Conservation (phyloP, 2,113 vertebrate genomes). For the Hemicordylus capensis region DNA sequence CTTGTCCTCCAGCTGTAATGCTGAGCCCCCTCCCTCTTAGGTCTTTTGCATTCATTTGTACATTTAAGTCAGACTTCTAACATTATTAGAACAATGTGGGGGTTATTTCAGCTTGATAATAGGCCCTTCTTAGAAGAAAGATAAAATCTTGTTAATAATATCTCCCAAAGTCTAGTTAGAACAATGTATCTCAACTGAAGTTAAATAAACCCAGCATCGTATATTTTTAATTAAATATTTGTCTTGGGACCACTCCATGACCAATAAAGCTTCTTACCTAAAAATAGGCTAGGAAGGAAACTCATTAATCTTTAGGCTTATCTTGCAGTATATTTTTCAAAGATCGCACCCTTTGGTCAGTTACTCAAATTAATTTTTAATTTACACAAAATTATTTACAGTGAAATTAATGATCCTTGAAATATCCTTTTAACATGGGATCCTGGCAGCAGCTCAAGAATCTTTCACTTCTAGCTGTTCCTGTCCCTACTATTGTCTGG, state of each 20-base stretch:
- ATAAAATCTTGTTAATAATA: slow-evolving; percentile 53
- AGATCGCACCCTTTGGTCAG: slow-evolving; percentile 65
- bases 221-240: slow-evolving; percentile 51
- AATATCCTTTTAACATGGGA: slow-evolving; percentile 38
- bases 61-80: slow-evolving; percentile 45
- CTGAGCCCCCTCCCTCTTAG: background rate
- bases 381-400: slow-evolving; percentile 69
- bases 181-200: slow-evolving; percentile 32
- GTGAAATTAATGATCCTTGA: slow-evolving; percentile 61
- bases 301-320: slow-evolving; percentile 66
- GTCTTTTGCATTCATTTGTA: slow-evolving; percentile 21
- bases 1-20: slow-evolving; percentile 45
- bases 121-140: slow-evolving; percentile 52
- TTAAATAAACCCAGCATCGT: slow-evolving; percentile 41
- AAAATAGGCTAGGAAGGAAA: slow-evolving; percentile 59
- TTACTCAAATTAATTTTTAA: slow-evolving; percentile 73
- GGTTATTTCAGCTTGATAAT: slow-evolving; percentile 4
- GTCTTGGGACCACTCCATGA: slow-evolving; percentile 49
- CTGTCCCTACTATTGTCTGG: slow-evolving; percentile 27
- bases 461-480: slow-evolving; percentile 30
- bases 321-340: slow-evolving; percentile 64
- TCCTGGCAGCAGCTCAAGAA: slow-evolving; percentile 53
- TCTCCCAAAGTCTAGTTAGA: slow-evolving; percentile 61
- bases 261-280: slow-evolving; percentile 38
- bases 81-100: slow-evolving; percentile 24